Conservation (phyloP, 2,888 invertebrate species). For the Temnothorax ravouxi region DNA sequence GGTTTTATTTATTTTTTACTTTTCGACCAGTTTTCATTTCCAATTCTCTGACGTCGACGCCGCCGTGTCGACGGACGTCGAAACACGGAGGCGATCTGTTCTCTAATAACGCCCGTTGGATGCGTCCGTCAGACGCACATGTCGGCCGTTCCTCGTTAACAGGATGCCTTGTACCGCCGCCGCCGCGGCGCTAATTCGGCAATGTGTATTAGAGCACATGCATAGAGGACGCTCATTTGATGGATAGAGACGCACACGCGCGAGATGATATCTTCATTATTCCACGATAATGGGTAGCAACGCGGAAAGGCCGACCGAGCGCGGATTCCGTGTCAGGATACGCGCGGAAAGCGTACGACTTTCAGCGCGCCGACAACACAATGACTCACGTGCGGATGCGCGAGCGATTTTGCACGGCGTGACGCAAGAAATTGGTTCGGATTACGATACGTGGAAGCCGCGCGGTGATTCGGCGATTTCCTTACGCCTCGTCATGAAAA, state of each 20-base stretch:
- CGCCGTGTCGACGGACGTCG: background rate
- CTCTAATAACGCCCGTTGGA: conserved; percentile 36
- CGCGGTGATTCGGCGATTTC: conserved; percentile 18
- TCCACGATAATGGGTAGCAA: conserved; percentile 32
- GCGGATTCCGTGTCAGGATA: conserved; percentile 4
- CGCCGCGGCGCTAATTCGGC: conserved; percentile 31
- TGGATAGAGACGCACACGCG: conserved; percentile 19
- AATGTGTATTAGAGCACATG: conserved; percentile 50
- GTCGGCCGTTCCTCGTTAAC: conserved; percentile 36
- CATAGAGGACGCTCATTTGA: conserved; percentile 51
- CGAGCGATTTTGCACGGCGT: background rate
- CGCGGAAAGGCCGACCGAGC: conserved; percentile 8
- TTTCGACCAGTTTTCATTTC: conserved; percentile 1
- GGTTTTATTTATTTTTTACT: background rate
- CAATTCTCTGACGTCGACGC: background rate
- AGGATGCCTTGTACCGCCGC: conserved; percentile 28
- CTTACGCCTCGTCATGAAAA: conserved; percentile 3
- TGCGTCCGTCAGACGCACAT: conserved; percentile 42
- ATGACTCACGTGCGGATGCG: background rate
- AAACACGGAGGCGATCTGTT: conserved; percentile 33
- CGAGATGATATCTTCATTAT: conserved; percentile 54
- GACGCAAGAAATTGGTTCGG: conserved; percentile 20
- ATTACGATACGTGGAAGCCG: background rate
- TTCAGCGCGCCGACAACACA: background rate
- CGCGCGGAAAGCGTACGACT: background rate